Evolutionary conservation across 2,113 vertebrate genomes (phyloP).

Genomic region (Nesogale talazaci): DNA sequence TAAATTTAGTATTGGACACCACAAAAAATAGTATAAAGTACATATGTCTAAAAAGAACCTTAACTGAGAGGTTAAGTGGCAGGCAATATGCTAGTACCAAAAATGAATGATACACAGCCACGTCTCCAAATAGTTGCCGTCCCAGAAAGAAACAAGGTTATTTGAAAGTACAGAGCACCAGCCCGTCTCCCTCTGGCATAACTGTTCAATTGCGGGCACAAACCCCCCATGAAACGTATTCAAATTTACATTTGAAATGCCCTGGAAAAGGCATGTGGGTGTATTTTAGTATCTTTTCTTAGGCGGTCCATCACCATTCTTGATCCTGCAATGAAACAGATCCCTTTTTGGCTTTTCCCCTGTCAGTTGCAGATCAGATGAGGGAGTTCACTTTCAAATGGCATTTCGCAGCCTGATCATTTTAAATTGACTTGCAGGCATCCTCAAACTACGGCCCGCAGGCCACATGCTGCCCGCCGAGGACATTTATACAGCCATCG

Average conservation of each 20-base stretch:
- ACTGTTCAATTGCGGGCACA: constrained; percentile 40
- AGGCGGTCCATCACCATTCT: constrained; percentile 54
- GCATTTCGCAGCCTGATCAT: constrained; percentile 67
- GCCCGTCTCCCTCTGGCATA: not conserved
- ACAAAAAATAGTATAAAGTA: not conserved
- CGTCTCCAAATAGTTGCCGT: not conserved
- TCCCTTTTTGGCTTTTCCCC: constrained; percentile 46
- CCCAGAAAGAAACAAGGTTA: not conserved
- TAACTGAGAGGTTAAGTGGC: not conserved
- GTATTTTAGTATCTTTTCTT: constrained; percentile 55
- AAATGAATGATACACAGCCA: not conserved
- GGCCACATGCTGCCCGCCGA: too few relatives aligned
- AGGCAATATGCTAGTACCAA: not conserved
- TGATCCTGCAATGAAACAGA: constrained; percentile 50
- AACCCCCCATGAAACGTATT: not conserved
- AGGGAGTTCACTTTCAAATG: constrained; percentile 71
- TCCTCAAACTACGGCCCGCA: too few relatives aligned
- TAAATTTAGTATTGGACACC: not conserved
- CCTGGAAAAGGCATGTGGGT: constrained; percentile 7
- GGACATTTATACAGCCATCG: too few relatives aligned
- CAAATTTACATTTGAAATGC: constrained; percentile 39
- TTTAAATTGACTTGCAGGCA: too few relatives aligned
- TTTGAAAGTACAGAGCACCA: not conserved
- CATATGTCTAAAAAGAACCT: not conserved
- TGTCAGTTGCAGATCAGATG: constrained; percentile 63